These are phyloP conservation scores for Dryococelus australis DNA, from an alignment of 2,888 invertebrate species.

Conservation along the genomic window DNA sequence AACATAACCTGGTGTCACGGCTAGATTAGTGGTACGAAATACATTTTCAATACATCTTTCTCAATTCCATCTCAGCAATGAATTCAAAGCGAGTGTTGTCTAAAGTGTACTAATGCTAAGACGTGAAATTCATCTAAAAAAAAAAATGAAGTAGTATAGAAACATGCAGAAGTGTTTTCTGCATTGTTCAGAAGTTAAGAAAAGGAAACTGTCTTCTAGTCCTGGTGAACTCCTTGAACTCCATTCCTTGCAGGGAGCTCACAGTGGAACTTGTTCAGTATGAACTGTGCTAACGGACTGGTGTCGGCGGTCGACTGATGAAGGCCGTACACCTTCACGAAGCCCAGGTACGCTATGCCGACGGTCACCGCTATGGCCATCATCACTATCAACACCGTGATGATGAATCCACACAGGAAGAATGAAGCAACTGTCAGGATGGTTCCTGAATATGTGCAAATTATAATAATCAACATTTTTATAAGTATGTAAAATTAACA, in stretches of 20 bases:
- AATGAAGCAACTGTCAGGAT: slow-evolving; percentile 45
- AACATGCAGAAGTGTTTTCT: not conserved
- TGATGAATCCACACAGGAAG: slow-evolving; percentile 42
- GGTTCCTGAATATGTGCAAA: slow-evolving; percentile 40
- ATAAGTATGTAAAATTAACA: too few species aligned
- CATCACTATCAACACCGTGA: slow-evolving; percentile 43
- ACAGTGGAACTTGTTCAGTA: slow-evolving; percentile 25
- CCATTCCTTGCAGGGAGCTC: not conserved
- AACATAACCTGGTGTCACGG: too few species aligned
- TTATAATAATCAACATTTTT: not conserved
- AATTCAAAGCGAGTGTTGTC: too few species aligned
- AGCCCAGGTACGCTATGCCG: slow-evolving; percentile 42
- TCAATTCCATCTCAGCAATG: too few species aligned
- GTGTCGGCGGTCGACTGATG: slow-evolving; percentile 36
- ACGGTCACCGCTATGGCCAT: slow-evolving; percentile 36
- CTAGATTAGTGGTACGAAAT: too few species aligned
- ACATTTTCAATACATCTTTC: too few species aligned
- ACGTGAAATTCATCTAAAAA: not conserved
- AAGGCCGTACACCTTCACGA: slow-evolving; percentile 38
- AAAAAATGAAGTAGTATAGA: not conserved
- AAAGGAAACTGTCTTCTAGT: not conserved
- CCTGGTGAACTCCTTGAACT: not conserved
- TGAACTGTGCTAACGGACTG: slow-evolving; percentile 35
- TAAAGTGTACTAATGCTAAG: too few species aligned
- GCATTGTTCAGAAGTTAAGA: not conserved